Conservation (phyloP, 2,797 vertebrate species). For the Pteronotus mesoamericanus region DNA sequence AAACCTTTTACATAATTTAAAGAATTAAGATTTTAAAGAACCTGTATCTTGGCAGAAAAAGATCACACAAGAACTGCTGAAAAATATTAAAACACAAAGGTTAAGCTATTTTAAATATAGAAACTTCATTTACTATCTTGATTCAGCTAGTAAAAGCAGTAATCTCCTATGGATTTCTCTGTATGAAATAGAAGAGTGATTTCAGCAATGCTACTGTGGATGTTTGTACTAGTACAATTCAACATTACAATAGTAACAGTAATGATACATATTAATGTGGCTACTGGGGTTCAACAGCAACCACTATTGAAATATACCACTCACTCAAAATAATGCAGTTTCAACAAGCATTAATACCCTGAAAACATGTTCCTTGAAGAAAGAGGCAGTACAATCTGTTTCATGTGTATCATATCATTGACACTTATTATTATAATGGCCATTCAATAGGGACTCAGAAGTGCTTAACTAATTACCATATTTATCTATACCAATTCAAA, state of each 20-base stretch:
- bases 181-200: not conserved
- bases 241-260: not conserved
- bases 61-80: not conserved
- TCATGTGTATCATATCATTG: not conserved
- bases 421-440: not conserved
- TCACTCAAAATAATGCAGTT: not conserved
- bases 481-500: constrained; percentile 16
- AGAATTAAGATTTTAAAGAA: not conserved
- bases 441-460: constrained; percentile 1
- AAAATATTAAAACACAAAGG: constrained; percentile 7
- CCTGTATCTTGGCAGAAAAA: not conserved
- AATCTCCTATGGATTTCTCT: not conserved
- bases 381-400: not conserved
- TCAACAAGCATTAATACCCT: not conserved
- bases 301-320: not conserved
- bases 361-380: constrained; percentile 4
- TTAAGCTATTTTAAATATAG: constrained; percentile 31
- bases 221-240: not conserved
- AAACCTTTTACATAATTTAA: not conserved
- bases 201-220: not conserved
- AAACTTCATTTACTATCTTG: constrained; percentile 7
- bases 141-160: constrained; percentile 36
- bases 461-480: constrained; percentile 12
- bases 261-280: not conserved
- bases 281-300: not conserved